Evolutionary conservation across 1,140 invertebrate genomes (phyloP).

Genomic region (Penaeus japonicus): DNA sequence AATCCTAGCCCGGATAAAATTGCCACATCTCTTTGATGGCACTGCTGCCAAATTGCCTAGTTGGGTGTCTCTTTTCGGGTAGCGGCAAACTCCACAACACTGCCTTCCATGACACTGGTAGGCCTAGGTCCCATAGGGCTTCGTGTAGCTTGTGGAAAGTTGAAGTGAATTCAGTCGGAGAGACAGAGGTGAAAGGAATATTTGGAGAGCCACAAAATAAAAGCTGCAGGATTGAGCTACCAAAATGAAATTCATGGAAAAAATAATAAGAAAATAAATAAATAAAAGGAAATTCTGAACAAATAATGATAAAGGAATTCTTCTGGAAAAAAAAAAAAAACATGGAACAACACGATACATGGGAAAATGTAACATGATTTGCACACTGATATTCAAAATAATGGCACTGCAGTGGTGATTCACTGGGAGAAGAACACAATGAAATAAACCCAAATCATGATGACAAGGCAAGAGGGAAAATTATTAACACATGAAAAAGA

Average conservation of each 20-base stretch:
- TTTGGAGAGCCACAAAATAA: constrained; percentile 58
- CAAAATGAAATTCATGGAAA: constrained; percentile 55
- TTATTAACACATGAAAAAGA: too few relatives aligned
- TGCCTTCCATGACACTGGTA: constrained; percentile 39
- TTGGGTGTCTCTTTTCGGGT: constrained; percentile 37
- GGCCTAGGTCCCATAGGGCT: constrained; percentile 49
- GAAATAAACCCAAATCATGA: too few relatives aligned
- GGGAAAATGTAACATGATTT: too few relatives aligned
- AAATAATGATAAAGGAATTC: too few relatives aligned
- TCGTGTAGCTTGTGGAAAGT: constrained; percentile 38
- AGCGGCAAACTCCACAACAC: constrained; percentile 49
- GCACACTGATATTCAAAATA: too few relatives aligned
- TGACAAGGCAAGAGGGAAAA: too few relatives aligned
- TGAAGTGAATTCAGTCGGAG: constrained; percentile 43
- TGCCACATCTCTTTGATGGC: constrained; percentile 22
- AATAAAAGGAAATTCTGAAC: background rate
- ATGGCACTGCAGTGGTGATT: too few relatives aligned
- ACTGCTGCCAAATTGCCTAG: constrained; percentile 41
- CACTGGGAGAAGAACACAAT: too few relatives aligned
- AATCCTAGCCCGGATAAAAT: constrained; percentile 37
- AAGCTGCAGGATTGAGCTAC: constrained; percentile 57
- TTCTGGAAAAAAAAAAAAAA: too few relatives aligned
- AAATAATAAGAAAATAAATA: constrained; percentile 60
- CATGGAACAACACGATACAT: too few relatives aligned
- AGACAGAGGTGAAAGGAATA: constrained; percentile 61